These are phyloP conservation scores for Escarpia spicata DNA, from an alignment of 2,888 invertebrate genomes.

Conservation along the genomic window DNA sequence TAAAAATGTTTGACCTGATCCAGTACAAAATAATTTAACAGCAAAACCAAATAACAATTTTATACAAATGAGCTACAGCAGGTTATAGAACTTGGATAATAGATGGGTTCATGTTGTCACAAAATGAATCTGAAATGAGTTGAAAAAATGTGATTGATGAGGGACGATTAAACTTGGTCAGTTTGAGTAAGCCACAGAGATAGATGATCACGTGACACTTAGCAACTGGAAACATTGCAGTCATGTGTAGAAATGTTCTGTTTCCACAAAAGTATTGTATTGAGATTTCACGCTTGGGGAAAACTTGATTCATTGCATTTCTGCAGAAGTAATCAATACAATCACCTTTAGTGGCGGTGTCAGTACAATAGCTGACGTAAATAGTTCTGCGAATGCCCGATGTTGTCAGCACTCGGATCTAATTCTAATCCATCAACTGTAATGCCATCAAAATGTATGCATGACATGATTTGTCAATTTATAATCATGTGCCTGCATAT, in stretches of 20 bases:
- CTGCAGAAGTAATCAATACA: not conserved
- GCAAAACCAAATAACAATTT: no score
- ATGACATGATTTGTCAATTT: not conserved
- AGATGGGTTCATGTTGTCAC: no score
- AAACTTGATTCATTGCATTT: conserved; percentile 1
- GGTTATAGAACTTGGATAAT: no score
- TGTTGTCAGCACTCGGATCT: not conserved
- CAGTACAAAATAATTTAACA: no score
- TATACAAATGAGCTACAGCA: no score
- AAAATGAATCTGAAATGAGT: no score
- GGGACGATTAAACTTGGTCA: not conserved
- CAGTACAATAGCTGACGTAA: not conserved
- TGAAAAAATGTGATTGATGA: no score
- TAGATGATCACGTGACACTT: no score
- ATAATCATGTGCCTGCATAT: not conserved
- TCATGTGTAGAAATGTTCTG: not conserved
- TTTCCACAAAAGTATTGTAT: not conserved
- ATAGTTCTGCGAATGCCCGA: not conserved
- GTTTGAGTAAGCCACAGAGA: not conserved
- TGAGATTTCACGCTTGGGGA: not conserved
- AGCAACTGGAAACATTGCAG: not conserved
- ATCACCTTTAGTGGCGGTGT: not conserved
- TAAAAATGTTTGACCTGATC: no score
- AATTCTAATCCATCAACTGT: conserved; percentile 3
- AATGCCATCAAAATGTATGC: not conserved